These are phyloP conservation scores for Meloidogyne hapla DNA, from an alignment of 1,140 invertebrate species.

Conservation along the genomic window DNA sequence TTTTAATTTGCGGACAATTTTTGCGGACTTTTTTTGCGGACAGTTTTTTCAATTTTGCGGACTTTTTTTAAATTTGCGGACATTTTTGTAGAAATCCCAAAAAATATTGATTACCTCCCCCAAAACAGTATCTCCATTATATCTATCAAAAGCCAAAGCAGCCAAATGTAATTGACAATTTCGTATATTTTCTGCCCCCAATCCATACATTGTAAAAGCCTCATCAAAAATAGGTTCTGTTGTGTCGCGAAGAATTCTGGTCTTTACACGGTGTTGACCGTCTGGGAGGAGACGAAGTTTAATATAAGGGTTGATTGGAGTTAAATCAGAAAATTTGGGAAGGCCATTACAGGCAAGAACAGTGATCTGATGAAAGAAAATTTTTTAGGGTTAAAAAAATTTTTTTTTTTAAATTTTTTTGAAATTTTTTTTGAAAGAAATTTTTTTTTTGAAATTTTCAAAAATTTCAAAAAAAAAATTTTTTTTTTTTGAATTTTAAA, in stretches of 20 bases:
- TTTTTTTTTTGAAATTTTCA: conserved; percentile 13
- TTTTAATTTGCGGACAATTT: neutral
- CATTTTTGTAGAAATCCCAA: too few relatives aligned
- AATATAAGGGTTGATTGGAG: conserved; percentile 79
- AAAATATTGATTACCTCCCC: conserved; percentile 73
- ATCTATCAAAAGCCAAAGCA: conserved; percentile 87
- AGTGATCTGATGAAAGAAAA: too few relatives aligned
- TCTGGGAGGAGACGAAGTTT: conserved; percentile 88
- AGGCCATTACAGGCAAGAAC: conserved; percentile 54
- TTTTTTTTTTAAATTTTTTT: conserved; percentile 17
- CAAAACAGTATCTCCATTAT: conserved; percentile 92
- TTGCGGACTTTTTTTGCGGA: neutral
- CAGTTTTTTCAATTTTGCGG: neutral
- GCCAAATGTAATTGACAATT: conserved; percentile 87
- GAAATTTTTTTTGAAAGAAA: neutral
- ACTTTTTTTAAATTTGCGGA: neutral
- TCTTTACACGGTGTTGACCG: conserved; percentile 89
- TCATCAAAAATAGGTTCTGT: conserved; percentile 89
- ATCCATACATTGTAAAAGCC: conserved; percentile 92
- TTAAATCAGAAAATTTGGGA: conserved; percentile 47
- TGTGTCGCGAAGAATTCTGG: conserved; percentile 85
- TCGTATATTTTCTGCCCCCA: conserved; percentile 77
- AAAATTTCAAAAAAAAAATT: too few relatives aligned
- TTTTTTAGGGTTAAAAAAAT: neutral
- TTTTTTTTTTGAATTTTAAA: too few relatives aligned